Evolutionary conservation across 2,113 vertebrate genomes (phyloP).

Genomic region (Danionella cerebrum): DNA sequence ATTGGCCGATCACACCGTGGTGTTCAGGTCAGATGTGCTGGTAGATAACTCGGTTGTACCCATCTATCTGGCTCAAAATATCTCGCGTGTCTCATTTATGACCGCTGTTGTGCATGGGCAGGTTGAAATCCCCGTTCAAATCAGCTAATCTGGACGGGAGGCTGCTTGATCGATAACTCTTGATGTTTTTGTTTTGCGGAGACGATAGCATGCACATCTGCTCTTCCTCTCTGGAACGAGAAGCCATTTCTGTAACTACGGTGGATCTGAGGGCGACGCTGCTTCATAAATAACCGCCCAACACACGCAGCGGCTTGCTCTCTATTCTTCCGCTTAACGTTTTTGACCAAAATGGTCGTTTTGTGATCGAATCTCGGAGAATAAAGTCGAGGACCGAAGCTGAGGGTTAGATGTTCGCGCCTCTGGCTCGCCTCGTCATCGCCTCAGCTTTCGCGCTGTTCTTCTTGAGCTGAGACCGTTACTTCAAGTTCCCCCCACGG

Average conservation of each 20-base stretch:
- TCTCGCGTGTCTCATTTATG: background rate
- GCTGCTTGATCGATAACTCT: background rate
- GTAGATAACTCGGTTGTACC: background rate
- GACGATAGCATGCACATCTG: background rate
- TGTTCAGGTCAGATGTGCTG: background rate
- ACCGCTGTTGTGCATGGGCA: too few species aligned
- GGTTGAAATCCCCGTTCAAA: constrained; percentile 6
- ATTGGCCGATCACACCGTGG: background rate
- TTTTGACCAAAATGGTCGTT: constrained; percentile 26
- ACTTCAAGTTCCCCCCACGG: background rate
- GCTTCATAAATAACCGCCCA: background rate
- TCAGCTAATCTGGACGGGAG: background rate
- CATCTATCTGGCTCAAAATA: background rate
- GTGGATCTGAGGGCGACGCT: background rate
- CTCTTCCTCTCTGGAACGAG: background rate
- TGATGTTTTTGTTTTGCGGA: background rate
- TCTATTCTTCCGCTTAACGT: background rate
- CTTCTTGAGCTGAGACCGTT: constrained; percentile 24
- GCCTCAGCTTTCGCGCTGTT: constrained; percentile 1
- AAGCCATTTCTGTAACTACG: constrained; percentile 6
- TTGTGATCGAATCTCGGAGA: constrained; percentile 48
- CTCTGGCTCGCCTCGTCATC: constrained; percentile 25
- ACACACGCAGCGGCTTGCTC: too few species aligned
- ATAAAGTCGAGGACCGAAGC: constrained; percentile 10
- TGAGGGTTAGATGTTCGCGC: constrained; percentile 43